Evolutionary conservation across 2,888 invertebrate genomes (phyloP).

Genomic region (Synergus itoensis): DNA sequence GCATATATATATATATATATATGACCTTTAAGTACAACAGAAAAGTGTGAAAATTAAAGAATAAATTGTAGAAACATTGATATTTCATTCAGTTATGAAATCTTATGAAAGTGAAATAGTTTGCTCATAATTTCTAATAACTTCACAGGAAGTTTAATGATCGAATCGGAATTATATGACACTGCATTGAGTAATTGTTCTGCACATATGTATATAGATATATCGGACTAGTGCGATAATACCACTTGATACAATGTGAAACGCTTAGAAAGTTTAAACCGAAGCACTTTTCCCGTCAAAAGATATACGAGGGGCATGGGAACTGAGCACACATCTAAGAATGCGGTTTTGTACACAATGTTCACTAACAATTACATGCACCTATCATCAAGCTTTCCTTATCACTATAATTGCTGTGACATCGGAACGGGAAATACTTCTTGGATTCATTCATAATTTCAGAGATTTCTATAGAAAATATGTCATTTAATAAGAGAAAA

Average conservation of each 20-base stretch:
- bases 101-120: background rate
- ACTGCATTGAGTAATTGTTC: background rate
- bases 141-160: background rate
- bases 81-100: background rate
- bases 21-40: background rate
- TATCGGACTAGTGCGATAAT: constrained; percentile 47
- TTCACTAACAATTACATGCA: constrained; percentile 52
- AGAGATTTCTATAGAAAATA: too few species aligned
- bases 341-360: constrained; percentile 60
- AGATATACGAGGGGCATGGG: constrained; percentile 46
- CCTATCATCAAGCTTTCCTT: background rate
- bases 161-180: background rate
- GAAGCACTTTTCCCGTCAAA: constrained; percentile 66
- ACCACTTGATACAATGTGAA: constrained; percentile 61
- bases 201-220: background rate
- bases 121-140: background rate
- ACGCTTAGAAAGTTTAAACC: constrained; percentile 69
- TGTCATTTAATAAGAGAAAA: too few species aligned
- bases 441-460: background rate
- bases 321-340: constrained; percentile 58
- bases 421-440: background rate
- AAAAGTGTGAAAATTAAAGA: background rate
- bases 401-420: background rate
- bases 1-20: background rate
- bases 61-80: background rate